Conservation (phyloP, 92 coral and sea anemone species). For the Epizoanthus fatuus region DNA sequence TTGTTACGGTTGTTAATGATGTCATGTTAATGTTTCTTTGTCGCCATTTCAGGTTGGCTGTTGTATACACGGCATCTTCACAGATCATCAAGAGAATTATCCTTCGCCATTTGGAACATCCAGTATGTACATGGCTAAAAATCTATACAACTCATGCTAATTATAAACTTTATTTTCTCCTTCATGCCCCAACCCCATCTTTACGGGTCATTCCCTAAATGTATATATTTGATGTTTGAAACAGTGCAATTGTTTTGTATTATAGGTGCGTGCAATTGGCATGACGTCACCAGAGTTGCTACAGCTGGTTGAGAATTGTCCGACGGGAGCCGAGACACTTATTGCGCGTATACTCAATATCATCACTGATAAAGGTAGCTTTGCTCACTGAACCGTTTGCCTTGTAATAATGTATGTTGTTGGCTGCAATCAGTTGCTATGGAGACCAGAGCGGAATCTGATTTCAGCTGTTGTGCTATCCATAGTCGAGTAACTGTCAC, state of each 20-base stretch:
- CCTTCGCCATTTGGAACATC: slow-evolving; percentile 96
- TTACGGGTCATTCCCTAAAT: background rate
- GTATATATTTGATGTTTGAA: background rate
- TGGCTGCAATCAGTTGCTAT: too few species aligned
- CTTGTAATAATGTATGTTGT: background rate
- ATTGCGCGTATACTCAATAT: slow-evolving; percentile 96
- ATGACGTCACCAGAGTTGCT: slow-evolving; percentile 96
- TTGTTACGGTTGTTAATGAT: background rate
- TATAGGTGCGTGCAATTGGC: slow-evolving; percentile 96
- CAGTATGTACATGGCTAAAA: slow-evolving; percentile 67
- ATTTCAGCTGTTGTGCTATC: background rate
- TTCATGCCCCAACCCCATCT: too few species aligned
- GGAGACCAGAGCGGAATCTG: too few species aligned
- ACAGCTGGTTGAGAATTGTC: slow-evolving; percentile 97
- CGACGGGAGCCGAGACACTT: slow-evolving; percentile 96
- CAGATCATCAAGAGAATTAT: slow-evolving; percentile 96
- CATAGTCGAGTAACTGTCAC: too few species aligned
- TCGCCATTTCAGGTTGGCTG: slow-evolving; percentile 78
- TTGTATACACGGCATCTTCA: slow-evolving; percentile 96
- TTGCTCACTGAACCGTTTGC: background rate
- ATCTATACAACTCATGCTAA: background rate
- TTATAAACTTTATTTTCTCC: background rate
- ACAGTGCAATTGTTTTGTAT: background rate
- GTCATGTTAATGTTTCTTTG: background rate
- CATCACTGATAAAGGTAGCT: slow-evolving; percentile 96